Evolutionary conservation across 2,888 invertebrate species (phyloP).

Genomic region (Graphium colonna): DNA sequence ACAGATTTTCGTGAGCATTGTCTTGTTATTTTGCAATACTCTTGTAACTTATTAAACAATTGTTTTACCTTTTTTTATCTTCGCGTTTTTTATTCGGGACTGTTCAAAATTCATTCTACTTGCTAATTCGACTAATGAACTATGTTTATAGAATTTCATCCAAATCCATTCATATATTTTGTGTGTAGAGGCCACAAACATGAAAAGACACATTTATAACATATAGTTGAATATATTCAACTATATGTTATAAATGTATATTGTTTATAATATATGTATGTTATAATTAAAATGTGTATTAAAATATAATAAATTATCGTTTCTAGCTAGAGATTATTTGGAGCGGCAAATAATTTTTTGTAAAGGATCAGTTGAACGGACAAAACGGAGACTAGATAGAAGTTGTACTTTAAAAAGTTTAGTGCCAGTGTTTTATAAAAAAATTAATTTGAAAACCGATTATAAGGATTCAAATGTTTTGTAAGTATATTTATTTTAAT

Average conservation of each 20-base stretch:
- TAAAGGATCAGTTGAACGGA: slow-evolving; percentile 46
- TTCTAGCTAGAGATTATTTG: slow-evolving; percentile 41
- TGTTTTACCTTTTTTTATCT: background rate
- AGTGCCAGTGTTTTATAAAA: slow-evolving; percentile 34
- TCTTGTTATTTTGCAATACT: background rate
- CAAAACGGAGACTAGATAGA: slow-evolving; percentile 42
- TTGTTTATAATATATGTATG: no score
- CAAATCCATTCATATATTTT: no score
- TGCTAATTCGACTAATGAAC: no score
- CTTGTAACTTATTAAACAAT: background rate
- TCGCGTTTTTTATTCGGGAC: background rate
- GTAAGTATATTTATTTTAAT: slow-evolving; percentile 14
- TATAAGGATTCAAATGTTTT: slow-evolving; percentile 5
- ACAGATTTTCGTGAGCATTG: slow-evolving; percentile 44
- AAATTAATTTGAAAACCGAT: slow-evolving; percentile 14
- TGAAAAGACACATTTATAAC: no score
- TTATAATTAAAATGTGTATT: background rate
- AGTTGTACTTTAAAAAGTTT: slow-evolving; percentile 39
- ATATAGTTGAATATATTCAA: no score
- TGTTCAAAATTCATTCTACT: no score
- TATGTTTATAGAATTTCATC: no score
- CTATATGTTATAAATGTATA: no score
- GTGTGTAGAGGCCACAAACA: no score
- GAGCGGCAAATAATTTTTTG: slow-evolving; percentile 37
- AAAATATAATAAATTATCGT: background rate